Conservation (phyloP, 1,140 invertebrate genomes). For the Linepithema humile region DNA sequence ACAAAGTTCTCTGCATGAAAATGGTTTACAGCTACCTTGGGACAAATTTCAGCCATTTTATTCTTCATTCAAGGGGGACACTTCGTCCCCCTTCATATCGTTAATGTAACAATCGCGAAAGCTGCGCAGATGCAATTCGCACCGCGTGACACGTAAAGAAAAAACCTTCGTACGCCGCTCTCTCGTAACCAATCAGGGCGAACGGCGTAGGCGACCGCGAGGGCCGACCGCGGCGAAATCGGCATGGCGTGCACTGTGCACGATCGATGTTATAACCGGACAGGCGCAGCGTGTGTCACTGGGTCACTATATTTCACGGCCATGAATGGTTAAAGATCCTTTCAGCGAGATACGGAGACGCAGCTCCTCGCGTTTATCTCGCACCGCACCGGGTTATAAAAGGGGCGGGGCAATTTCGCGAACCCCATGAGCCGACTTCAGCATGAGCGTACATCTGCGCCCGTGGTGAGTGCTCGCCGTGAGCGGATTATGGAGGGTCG, state of each 20-base stretch:
- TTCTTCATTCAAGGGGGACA: background rate
- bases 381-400: constrained; percentile 14
- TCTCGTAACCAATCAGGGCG: background rate
- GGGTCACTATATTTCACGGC: constrained; percentile 64
- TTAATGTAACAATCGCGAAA: constrained; percentile 9
- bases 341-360: constrained; percentile 41
- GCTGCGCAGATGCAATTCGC: constrained; percentile 26
- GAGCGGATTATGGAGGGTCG: constrained; percentile 39
- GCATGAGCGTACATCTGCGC: constrained; percentile 60
- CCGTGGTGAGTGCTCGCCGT: background rate
- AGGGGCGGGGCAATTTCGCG: constrained; percentile 60
- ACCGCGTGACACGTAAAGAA: background rate
- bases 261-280: constrained; percentile 8
- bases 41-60: background rate
- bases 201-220: background rate
- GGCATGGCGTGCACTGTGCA: background rate
- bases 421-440: constrained; percentile 55
- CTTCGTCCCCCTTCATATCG: background rate
- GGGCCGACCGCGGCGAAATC: background rate
- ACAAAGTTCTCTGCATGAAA: background rate
- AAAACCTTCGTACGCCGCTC: background rate
- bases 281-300: constrained; percentile 56
- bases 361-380: constrained; percentile 36
- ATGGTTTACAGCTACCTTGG: constrained; percentile 15
- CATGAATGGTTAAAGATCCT: constrained; percentile 68